Evolutionary conservation across 2,113 vertebrate species (phyloP).

Genomic region (Carollia perspicillata): DNA sequence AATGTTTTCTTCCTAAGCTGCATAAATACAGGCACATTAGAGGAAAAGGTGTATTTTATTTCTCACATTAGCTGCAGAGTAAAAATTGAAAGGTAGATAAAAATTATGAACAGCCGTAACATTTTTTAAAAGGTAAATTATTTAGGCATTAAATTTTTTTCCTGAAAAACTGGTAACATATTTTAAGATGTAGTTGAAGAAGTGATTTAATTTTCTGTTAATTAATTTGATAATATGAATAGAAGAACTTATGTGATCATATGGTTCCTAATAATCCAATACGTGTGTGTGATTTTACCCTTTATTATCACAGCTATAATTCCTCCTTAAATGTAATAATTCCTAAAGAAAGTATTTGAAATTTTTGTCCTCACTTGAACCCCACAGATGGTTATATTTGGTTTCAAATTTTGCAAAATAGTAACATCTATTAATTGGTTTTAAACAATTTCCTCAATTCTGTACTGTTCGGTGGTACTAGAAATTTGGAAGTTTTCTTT

Average conservation of each 20-base stretch:
- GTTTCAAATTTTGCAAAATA: slow-evolving; percentile 22
- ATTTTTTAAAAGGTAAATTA: slow-evolving; percentile 24
- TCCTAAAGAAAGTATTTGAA: neutral
- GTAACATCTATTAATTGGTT: neutral
- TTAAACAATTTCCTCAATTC: neutral
- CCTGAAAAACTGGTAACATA: neutral
- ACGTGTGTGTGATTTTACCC: neutral
- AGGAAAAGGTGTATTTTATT: neutral
- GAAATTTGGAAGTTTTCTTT: neutral
- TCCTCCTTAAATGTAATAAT: neutral
- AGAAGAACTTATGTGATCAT: neutral
- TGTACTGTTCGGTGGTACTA: neutral
- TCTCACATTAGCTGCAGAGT: neutral
- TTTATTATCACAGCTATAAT: neutral
- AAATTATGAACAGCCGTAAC: neutral
- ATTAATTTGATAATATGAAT: slow-evolving; percentile 24
- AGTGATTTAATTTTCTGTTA: slow-evolving; percentile 1
- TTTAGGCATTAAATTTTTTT: neutral
- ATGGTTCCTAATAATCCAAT: neutral
- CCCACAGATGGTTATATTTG: slow-evolving; percentile 45
- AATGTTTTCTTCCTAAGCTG: neutral
- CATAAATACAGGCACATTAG: neutral
- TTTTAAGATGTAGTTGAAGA: slow-evolving; percentile 35
- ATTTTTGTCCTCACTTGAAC: slow-evolving; percentile 40
- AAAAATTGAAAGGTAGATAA: neutral